Evolutionary conservation across 2,888 invertebrate species (phyloP).

Genomic region (Operophtera brumata): DNA sequence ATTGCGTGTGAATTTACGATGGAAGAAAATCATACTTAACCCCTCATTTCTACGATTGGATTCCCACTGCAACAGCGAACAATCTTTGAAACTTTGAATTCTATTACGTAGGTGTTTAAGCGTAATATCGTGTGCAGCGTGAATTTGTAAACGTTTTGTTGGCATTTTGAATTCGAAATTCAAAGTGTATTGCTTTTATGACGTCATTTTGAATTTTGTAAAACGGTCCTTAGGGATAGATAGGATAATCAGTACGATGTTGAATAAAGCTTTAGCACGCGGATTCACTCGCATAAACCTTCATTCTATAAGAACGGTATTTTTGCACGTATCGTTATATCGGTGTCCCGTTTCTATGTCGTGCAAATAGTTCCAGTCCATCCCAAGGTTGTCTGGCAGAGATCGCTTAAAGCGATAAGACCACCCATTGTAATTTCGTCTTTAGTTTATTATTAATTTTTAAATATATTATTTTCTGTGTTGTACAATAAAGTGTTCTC

Average conservation of each 20-base stretch:
- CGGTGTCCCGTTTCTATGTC: no score
- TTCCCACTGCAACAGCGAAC: slow-evolving; percentile 14
- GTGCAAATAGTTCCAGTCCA: no score
- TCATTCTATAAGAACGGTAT: no score
- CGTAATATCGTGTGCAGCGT: slow-evolving; percentile 27
- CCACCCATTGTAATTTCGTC: no score
- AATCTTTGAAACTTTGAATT: slow-evolving; percentile 23
- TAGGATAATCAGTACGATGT: background rate
- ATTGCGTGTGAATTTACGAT: background rate
- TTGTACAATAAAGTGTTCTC: no score
- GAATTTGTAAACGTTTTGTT: slow-evolving; percentile 29
- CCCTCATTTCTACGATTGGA: slow-evolving; percentile 25
- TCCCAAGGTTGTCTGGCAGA: no score
- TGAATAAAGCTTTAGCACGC: background rate
- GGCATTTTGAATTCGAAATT: slow-evolving; percentile 25
- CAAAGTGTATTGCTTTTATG: slow-evolving; percentile 26
- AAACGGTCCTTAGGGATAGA: slow-evolving; percentile 14
- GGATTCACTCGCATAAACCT: background rate
- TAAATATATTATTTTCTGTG: no score
- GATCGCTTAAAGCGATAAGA: no score
- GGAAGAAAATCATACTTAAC: slow-evolving; percentile 14
- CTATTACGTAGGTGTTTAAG: slow-evolving; percentile 28
- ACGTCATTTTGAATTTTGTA: slow-evolving; percentile 29
- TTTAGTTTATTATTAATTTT: no score
- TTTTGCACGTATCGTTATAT: no score